Conservation (phyloP, 2,113 vertebrate species). For the Callospermophilus lateralis region DNA sequence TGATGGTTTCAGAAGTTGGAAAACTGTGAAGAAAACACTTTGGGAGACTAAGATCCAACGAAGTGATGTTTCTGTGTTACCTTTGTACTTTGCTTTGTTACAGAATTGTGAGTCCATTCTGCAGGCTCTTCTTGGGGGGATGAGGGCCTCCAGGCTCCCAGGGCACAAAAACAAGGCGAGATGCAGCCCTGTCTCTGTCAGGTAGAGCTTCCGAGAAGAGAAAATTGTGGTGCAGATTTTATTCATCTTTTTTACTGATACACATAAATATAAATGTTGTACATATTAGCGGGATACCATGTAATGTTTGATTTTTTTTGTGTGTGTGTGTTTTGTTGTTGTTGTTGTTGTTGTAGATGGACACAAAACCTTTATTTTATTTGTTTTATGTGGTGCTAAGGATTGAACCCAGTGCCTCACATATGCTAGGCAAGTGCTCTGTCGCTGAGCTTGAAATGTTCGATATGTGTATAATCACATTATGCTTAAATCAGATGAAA, state of each 20-base stretch:
- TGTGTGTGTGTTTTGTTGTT: too few relatives aligned
- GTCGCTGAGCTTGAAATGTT: too few relatives aligned
- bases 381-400: too few relatives aligned
- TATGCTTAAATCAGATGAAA: neutral
- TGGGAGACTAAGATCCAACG: neutral
- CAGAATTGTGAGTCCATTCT: neutral
- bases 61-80: neutral
- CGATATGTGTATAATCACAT: neutral
- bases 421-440: too few relatives aligned
- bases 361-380: too few relatives aligned
- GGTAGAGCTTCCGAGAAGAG: neutral
- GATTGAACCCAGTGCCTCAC: too few relatives aligned
- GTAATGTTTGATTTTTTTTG: neutral
- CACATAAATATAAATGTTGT: neutral
- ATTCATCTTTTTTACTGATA: neutral
- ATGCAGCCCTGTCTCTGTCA: neutral
- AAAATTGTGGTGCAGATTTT: neutral
- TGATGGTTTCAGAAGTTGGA: neutral
- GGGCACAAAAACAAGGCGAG: neutral
- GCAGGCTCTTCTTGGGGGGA: neutral
- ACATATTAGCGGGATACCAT: neutral
- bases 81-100: constrained; percentile 23
- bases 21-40: constrained; percentile 27
- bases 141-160: neutral
- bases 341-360: too few relatives aligned